These are phyloP conservation scores for Lithodes maja DNA, from an alignment of 2,888 invertebrate genomes.

Conservation along the genomic window DNA sequence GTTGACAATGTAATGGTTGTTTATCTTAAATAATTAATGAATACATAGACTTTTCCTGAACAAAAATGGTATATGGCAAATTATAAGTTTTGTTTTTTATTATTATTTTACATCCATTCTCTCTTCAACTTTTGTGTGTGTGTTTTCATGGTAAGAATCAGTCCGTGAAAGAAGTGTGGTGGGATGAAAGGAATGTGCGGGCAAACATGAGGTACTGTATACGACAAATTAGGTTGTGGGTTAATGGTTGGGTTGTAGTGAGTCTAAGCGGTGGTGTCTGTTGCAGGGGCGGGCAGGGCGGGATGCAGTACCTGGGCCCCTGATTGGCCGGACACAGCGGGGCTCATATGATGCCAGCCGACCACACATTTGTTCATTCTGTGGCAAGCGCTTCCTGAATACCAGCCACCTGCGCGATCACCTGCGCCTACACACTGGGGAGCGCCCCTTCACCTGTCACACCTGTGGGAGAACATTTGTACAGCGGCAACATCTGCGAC, in stretches of 20 bases:
- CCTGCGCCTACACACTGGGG: conserved; percentile 69
- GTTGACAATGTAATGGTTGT: too few species aligned
- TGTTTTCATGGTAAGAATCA: too few species aligned
- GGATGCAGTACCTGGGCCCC: conserved; percentile 46
- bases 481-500: conserved; percentile 69
- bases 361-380: conserved; percentile 57
- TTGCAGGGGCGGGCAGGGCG: conserved; percentile 70
- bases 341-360: conserved; percentile 58
- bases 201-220: too few species aligned
- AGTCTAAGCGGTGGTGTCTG: conserved; percentile 65
- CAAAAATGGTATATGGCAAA: too few species aligned
- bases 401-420: conserved; percentile 67
- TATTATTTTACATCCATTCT: too few species aligned
- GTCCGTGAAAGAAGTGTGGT: too few species aligned
- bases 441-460: conserved; percentile 68
- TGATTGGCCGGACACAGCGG: conserved; percentile 54
- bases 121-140: too few species aligned
- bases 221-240: background rate
- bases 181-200: too few species aligned
- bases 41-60: too few species aligned
- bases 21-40: too few species aligned
- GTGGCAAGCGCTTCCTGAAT: conserved; percentile 65
- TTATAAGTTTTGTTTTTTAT: too few species aligned
- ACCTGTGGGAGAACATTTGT: conserved; percentile 67
- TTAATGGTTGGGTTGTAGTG: conserved; percentile 8